Evolutionary conservation across 2,113 vertebrate genomes (phyloP).

Genomic region (Nothocercus nigrocapillus): DNA sequence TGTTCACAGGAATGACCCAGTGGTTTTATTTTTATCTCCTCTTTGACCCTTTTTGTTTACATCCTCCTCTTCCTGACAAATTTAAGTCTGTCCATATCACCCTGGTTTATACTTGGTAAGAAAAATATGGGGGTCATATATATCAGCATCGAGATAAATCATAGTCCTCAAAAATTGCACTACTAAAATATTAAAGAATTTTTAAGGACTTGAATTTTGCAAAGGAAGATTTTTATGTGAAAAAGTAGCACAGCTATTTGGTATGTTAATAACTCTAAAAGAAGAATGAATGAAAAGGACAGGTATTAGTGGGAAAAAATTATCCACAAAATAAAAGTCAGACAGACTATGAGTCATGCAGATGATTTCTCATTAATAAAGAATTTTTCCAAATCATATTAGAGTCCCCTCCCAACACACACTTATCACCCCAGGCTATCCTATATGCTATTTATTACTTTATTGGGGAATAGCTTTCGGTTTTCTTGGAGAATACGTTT

Average conservation of each 20-base stretch:
- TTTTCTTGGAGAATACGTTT: not conserved
- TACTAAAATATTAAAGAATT: slow-evolving; percentile 24
- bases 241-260: slow-evolving; percentile 34
- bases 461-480: not conserved
- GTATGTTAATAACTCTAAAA: slow-evolving; percentile 49
- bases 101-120: not conserved
- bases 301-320: slow-evolving; percentile 67
- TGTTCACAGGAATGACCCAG: not conserved
- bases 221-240: slow-evolving; percentile 21
- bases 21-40: not conserved
- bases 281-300: slow-evolving; percentile 48
- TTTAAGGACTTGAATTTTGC: not conserved
- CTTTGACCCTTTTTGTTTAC: not conserved
- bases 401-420: not conserved
- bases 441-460: not conserved
- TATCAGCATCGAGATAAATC: not conserved
- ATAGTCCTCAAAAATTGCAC: not conserved
- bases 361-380: slow-evolving; percentile 56
- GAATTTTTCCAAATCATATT: slow-evolving; percentile 33
- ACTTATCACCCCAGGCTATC: not conserved
- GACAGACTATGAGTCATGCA: slow-evolving; percentile 54
- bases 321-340: slow-evolving; percentile 66
- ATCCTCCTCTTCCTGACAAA: not conserved
- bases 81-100: not conserved
- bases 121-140: not conserved